Percentiles rank a stretch among this genome's conserved stretches.
Conservation (phyloP, 2,797 vertebrate genomes). For the Gadopsis marmoratus region DNA sequence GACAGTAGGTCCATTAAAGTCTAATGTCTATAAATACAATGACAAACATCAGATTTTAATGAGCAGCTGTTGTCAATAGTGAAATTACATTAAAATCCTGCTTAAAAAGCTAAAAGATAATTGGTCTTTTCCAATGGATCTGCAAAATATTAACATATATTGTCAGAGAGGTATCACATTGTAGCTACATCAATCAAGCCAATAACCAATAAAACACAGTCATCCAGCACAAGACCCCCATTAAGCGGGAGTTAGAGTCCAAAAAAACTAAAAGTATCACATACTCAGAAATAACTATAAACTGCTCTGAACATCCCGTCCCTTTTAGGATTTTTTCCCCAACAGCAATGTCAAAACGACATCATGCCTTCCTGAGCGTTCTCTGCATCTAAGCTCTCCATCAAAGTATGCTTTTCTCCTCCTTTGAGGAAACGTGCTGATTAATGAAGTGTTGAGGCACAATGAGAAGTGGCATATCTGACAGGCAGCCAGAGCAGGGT, state of each 20-base stretch:
- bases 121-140: background rate
- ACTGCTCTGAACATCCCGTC: background rate
- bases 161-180: conserved; percentile 16
- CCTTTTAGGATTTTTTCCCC: conserved; percentile 1
- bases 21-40: conserved; percentile 27
- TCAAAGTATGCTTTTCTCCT: conserved; percentile 28
- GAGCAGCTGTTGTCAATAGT: background rate
- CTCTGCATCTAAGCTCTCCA: conserved; percentile 10
- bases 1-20: background rate
- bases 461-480: conserved; percentile 57
- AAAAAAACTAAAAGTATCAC: background rate
- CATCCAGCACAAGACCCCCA: background rate
- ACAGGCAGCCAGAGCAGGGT: conserved; percentile 55
- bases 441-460: conserved; percentile 66
- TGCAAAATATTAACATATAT: conserved; percentile 5
- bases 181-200: conserved; percentile 33
- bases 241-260: conserved; percentile 15
- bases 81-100: conserved; percentile 24
- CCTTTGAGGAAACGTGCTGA: conserved; percentile 42
- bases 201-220: conserved; percentile 24
- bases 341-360: conserved; percentile 24
- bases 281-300: conserved; percentile 10
- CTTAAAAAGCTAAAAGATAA: conserved; percentile 33
- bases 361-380: conserved; percentile 26
- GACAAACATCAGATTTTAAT: background rate